Base-by-base conservation (phyloP, 2,888 invertebrate genomes). In the Nomada flava region DNA sequence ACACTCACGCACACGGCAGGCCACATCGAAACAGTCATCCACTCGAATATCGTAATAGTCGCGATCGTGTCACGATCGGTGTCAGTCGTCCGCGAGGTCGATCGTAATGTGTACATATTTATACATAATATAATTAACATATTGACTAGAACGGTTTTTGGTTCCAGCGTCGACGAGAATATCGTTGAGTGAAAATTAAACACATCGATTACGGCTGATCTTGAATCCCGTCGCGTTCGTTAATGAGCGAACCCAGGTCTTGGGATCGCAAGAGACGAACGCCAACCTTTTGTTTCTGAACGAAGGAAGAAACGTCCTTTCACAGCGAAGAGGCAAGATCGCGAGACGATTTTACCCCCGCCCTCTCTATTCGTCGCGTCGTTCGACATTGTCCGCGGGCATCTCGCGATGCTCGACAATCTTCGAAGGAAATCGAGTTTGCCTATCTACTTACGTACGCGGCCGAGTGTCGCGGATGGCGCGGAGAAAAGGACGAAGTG, bases 111-210 rank as follows among this genome's bases (percentile, higher is more conserved):
- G 80, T 81, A 81, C 74, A 76, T 64, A 62, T 78, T 65, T 70
- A 71, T 82, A 70, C 79, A 84, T 82, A 87, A 80, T 78, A 73
- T 76, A 82, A 89, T 85, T 53, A 64, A 53, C 23, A 36, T 89
- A 88, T 89, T 87, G 89, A 88, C 88, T 87, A 87, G 83, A 82
- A 89, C 87, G 77, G 75, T 84, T 73, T 36, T 86, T 88, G 87
- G 87, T 86, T 88, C 88, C 87, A 84, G 84, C 76, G 79, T 86
- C 80, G 85, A 84, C 87, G 82, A 84, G 75, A 76, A 74, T 78
- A 82, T 86, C 86, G 80, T 76, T 81, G 87, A 82, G 82, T 87
- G 87, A 76, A 84, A 79, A 83, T 85, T 71, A 82, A 86, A 89
- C 84, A 83, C 87, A 83, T 82, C 84, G 76, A 88, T 57, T 81